These are phyloP conservation scores for Acleris laterana DNA, from an alignment of 2,888 invertebrate species.

Conservation along the genomic window DNA sequence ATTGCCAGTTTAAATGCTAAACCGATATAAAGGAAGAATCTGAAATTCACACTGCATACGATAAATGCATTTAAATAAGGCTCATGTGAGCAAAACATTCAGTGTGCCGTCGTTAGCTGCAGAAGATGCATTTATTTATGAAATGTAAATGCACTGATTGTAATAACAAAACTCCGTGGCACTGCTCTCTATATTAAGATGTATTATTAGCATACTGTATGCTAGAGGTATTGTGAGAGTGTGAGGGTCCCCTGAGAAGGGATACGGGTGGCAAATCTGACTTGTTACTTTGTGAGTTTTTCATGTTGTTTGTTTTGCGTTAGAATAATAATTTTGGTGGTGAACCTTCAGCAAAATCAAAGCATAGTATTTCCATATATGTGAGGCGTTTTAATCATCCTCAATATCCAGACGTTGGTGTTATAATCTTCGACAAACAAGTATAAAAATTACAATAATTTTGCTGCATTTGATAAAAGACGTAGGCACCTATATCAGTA, in stretches of 20 bases:
- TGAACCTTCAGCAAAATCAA: no score
- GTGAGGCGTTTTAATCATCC: no score
- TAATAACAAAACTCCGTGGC: conserved; percentile 82
- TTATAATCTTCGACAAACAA: no score
- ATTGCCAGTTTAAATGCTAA: conserved; percentile 24
- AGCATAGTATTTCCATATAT: no score
- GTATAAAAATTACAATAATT: no score
- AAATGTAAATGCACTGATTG: conserved; percentile 85
- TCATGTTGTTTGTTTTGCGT: background rate
- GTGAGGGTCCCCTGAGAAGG: conserved; percentile 53
- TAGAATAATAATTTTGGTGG: no score
- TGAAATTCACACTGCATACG: conserved; percentile 63
- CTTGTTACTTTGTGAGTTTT: conserved; percentile 47
- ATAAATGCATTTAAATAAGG: conserved; percentile 72
- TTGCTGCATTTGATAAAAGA: no score
- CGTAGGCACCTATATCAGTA: background rate
- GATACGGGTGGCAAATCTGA: conserved; percentile 53
- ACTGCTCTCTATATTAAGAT: conserved; percentile 83
- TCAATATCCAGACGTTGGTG: no score
- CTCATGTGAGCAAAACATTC: conserved; percentile 59
- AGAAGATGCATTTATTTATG: conserved; percentile 83
- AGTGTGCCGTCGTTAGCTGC: conserved; percentile 72
- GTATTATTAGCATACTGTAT: conserved; percentile 81
- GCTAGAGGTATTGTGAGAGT: conserved; percentile 54
- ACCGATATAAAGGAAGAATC: conserved; percentile 35